Evolutionary conservation across 1,140 invertebrate genomes (phyloP), one percentile per base, ranked within the genome.

Genomic region (Heliothis subflexa): DNA sequence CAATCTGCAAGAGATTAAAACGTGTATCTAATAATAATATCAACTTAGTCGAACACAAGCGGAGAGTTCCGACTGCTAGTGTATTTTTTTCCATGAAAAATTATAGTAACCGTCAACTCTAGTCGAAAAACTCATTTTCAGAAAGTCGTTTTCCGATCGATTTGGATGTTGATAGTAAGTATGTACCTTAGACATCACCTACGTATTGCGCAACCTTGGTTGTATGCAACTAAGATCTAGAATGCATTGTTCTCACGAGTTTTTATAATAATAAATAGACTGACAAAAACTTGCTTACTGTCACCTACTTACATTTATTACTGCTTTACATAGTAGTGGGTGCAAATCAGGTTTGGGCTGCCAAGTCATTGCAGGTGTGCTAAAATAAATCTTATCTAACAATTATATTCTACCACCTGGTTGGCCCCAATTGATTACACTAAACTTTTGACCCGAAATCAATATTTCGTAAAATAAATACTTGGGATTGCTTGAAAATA

Each of bases 231-330:
- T 12, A 12, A 57, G 2, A 64, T 45, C 33, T 47, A 64, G 4
- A 18, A 11, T 16, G n/a, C 59, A 64, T 9, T 12, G 40, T 18
- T 64, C 61, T 64, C 61, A 64, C 40, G 61, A 64, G 28, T 64
- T 64, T 64, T 64, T 40, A 47, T 64, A 64, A 64, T 64, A 16
- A 64, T 9, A 64, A 45, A 40, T 12, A n/a, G 28, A 45, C n/a
- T 18, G 12, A 64, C 61, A 64, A 64, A 64, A 64, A 64, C 61
- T 64, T 64, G 61, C 11, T 64, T 9, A 62, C 16, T n/a, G 3
- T n/a, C 25, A 40, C 14, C 9, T 40, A 45, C 5, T 11, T 2
- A 61, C 33, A 18, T 62, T 62, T 45, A 45, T 64, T 16, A 12
- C 40, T 18, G 10, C 61, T 64, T 64, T 45, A 33, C 45, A 4